Evolutionary conservation across 1,140 invertebrate species (phyloP), one percentile per base, ranked within the genome.

Genomic region (Teleopsis dalmanni): DNA sequence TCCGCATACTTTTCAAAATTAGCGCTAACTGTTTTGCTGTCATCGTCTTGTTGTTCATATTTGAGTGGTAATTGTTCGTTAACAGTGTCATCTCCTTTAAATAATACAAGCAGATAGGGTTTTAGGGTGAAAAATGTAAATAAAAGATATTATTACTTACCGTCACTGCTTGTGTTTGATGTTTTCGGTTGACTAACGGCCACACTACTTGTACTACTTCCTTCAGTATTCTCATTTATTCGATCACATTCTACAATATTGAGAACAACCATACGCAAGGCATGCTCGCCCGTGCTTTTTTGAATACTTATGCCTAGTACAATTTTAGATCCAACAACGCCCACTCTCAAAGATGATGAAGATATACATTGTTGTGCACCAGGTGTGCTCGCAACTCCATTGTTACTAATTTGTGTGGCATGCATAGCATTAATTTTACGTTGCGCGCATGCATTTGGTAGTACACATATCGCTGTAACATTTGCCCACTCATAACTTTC

Each of bases 281-380:
- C 56, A 35, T 62, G 45, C 29, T 65, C 65, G 1, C 65, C 65
- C 18, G 60, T 65, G 34, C 59, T 64, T 46, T 68, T 60, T 3
- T 57, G 57, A 10, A 65, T 59, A 37, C 57, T 65, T 3, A 68
- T 52, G 0, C 65, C 65, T 3, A 68, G 42, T 5, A 68, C 58
- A 18, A 68, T 63, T 38, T 68, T 68, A 7, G 65, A 68, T 4
- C 62, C 65, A 0, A 68, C 62, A 0, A 68, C 62, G 6, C 65
- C 65, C 7, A 65, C 65, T n/a, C 64, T 59, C n/a, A 67, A 48
- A 1, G 64, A 67, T 3, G 64, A 67, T 9, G 64, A 64, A 4
- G 64, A 67, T 29, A 61, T 61, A 13, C 66, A 67, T 22, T 64
- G 64, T 34, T 58, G 55, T 8, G 45, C 37, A 13, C 22, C 22